Base-by-base conservation (phyloP, 2,888 invertebrate species). In the Bellardia pandia region DNA sequence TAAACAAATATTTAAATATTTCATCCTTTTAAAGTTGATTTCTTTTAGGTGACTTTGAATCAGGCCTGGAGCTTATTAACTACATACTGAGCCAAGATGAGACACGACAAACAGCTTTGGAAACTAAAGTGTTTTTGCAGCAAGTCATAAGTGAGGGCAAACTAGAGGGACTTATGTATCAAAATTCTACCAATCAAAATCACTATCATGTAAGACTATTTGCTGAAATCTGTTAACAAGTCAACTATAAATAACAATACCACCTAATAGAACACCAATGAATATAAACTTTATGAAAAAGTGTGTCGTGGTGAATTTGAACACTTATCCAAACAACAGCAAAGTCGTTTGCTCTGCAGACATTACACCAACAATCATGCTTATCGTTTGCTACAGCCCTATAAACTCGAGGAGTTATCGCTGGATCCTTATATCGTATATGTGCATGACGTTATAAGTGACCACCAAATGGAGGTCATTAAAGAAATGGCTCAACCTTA, bases 121-220 rank as follows among this genome's bases (percentile, higher is more conserved):
- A 98, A 80, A 98, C 98, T 93, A 96, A 97, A 88, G 95, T 96
- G 0, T 98, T 98, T 93, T 98, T 98, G 92, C 96, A 97, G 92
- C 96, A 96, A 89, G 95, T 96, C 86, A 95, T 99, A 30, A 94
- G 95, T 16, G 95, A 90, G 33, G 92, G 92, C 1, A 86, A 90
- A n/a, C 90, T 90, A 51, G 88, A 78, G 6, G 92, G 92, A 0
- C 71, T 92, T 4, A 87, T 92, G 69, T 90, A 91, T 53, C 76
- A 51, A 69, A 82, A 60, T 53, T 14, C 14, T 11, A 62, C 37
- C 8, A 51, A 16, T 11, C 88, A 89, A 0, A 80, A 81, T 2
- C 90, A 90, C 69, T 92, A 92, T 71, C 91, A 92, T 64, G 89
- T 88, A 69, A 86, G 80, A 11, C 13, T 58, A 0, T 2, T 58